Conservation (phyloP, 2,888 invertebrate genomes). For the Cepaea hortensis region DNA sequence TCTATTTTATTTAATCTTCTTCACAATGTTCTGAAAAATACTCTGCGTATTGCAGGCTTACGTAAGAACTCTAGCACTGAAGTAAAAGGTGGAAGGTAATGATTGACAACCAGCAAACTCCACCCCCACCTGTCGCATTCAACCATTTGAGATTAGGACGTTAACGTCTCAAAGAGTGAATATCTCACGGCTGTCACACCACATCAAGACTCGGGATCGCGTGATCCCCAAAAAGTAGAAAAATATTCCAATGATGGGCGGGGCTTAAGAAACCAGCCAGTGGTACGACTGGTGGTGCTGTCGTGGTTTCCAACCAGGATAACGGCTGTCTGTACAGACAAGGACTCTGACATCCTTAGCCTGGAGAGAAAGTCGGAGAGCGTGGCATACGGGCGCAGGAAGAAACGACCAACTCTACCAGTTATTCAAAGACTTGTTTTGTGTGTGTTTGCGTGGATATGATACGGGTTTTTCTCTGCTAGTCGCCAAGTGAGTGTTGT, state of each 20-base stretch:
- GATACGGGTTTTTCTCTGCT: conserved; percentile 6
- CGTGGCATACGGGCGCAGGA: not conserved
- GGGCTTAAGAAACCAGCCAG: conserved; percentile 11
- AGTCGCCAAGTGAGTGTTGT: not conserved
- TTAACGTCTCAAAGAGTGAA: not conserved
- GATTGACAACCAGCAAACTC: not conserved
- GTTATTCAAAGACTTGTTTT: conserved; percentile 18
- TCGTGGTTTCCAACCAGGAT: not conserved
- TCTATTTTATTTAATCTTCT: too few relatives aligned
- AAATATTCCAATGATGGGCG: too few relatives aligned
- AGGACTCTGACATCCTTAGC: not conserved
- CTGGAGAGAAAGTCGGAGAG: not conserved
- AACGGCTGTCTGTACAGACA: not conserved
- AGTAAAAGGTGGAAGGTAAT: not conserved
- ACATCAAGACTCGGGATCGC: not conserved
- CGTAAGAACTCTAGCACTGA: not conserved
- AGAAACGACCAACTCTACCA: conserved; percentile 10
- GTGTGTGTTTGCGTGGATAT: conserved; percentile 25
- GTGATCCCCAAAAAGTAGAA: conserved; percentile 9
- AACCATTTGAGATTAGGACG: not conserved
- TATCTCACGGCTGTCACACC: conserved; percentile 9
- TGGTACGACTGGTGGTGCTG: not conserved
- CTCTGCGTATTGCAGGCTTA: too few relatives aligned
- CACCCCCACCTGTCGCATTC: not conserved
- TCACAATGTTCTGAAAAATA: too few relatives aligned